Base-by-base conservation (phyloP, 2,797 vertebrate genomes). In the Nothura maculosa region DNA sequence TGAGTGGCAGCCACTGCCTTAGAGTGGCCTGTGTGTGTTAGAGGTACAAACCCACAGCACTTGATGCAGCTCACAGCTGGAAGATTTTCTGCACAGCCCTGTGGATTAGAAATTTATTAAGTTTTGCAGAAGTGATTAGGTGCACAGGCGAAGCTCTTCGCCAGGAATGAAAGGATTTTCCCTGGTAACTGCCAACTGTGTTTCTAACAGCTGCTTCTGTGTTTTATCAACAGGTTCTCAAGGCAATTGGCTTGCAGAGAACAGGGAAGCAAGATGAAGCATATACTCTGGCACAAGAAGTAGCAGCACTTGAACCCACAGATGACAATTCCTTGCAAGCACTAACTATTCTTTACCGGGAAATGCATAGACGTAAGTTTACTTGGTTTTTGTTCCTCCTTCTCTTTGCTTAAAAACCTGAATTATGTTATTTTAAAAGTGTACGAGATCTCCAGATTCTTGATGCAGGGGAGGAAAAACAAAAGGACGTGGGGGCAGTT, bases 261-360 rank as follows among this genome's bases (percentile, higher is more conserved):
- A 99, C 99, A 4, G 99, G 99, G 58, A 99, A 98, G 90, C 99
- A 99, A 95, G 99, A 99, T 50, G 99, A 99, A 97, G 99, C 99
- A 2, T 99, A 99, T 62, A 89, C 97, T 64, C 92, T 99, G 96
- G 99, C 99, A 18, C 99, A 99, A 96, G 99, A 99, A 93, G 99
- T 99, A 69, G 98, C 99, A 47, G 98, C 97, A 13, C 98, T 99
- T 7, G 99, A 99, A 89, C 99, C 99, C 54, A 99, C 99, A 0
- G 99, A 99, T 54, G 99, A 99, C 96, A 99, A 99, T 97, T 99
- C 99, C 0, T 97, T 99, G 64, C 99, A 99, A 89, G 99, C 99
- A 9, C 98, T 99, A 79, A 99, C 99, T 18, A 99, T 99, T 64
- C 98, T 99, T 27, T 99, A 99, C 97, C 97, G 99, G 93, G 99